Evolutionary conservation across 2,113 vertebrate genomes (phyloP).

Genomic region (Propithecus coquereli): DNA sequence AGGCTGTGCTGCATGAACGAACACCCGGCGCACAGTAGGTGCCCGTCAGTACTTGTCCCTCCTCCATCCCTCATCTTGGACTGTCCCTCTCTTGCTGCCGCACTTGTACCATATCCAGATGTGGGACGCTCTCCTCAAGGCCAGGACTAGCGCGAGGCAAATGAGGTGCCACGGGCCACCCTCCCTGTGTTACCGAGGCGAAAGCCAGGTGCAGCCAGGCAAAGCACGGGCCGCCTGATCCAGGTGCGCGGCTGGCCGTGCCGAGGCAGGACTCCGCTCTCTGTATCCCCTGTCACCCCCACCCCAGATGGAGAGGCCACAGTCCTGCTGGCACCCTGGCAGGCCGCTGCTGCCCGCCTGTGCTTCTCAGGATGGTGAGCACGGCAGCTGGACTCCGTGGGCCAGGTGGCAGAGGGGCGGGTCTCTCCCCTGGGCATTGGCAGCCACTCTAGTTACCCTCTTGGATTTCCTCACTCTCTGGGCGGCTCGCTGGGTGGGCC

Average conservation of each 20-base stretch:
- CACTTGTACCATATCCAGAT: neutral
- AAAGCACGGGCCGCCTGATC: too few relatives aligned
- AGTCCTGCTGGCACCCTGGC: neutral
- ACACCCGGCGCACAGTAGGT: too few relatives aligned
- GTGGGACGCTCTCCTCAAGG: neutral
- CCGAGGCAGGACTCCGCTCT: neutral
- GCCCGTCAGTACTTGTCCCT: neutral
- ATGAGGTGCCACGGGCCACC: neutral
- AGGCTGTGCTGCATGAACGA: neutral
- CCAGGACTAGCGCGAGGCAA: too few relatives aligned
- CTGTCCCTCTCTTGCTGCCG: neutral
- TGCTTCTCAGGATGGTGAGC: neutral
- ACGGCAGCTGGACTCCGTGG: conserved; percentile 70
- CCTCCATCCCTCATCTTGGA: rapidly evolving
- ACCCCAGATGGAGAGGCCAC: neutral
- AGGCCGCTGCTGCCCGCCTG: neutral
- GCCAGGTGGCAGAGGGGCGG: conserved; percentile 72
- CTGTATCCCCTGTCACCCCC: neutral
- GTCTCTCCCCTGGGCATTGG: conserved; percentile 60
- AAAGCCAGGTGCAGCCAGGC: neutral
- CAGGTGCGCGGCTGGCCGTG: rapidly evolving
- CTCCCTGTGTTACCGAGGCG: neutral
- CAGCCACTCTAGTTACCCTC: conserved; percentile 66
- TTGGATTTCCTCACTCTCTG: conserved; percentile 74
- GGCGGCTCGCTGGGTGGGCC: conserved; percentile 10